Conservation (phyloP, 1,140 invertebrate species). For the Venturia canescens region DNA sequence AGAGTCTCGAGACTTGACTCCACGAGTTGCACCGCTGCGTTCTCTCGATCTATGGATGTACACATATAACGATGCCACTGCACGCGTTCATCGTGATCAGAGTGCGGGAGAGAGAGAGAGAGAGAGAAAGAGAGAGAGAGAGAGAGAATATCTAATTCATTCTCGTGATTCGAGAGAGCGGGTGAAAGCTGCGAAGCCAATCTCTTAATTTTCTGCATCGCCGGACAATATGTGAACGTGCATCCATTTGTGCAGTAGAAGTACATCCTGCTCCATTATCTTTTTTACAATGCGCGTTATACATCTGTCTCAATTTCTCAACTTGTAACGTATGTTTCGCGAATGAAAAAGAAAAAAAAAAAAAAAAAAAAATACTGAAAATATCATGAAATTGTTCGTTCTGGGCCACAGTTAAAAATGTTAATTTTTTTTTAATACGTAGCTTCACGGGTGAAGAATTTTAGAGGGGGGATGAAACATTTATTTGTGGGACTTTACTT, state of each 20-base stretch:
- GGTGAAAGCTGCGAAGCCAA: constrained; percentile 54
- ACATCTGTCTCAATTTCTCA: constrained; percentile 31
- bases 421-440: too few relatives aligned
- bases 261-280: constrained; percentile 59
- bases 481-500: too few relatives aligned
- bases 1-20: constrained; percentile 40
- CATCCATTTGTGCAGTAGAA: constrained; percentile 53
- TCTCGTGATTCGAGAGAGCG: constrained; percentile 44
- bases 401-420: too few relatives aligned
- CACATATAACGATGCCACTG: background rate
- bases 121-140: constrained; percentile 38
- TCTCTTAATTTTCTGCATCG: constrained; percentile 67
- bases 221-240: constrained; percentile 62
- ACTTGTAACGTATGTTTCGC: background rate
- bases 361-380: too few relatives aligned
- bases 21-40: constrained; percentile 19
- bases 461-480: too few relatives aligned
- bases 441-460: too few relatives aligned
- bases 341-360: too few relatives aligned
- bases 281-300: constrained; percentile 32
- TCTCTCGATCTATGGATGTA: background rate
- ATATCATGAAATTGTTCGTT: background rate
- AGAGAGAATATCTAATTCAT: constrained; percentile 57
- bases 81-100: background rate
- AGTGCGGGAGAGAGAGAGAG: constrained; percentile 36